Conservation (phyloP, 1,140 invertebrate species). For the Drosophila navojoa region DNA sequence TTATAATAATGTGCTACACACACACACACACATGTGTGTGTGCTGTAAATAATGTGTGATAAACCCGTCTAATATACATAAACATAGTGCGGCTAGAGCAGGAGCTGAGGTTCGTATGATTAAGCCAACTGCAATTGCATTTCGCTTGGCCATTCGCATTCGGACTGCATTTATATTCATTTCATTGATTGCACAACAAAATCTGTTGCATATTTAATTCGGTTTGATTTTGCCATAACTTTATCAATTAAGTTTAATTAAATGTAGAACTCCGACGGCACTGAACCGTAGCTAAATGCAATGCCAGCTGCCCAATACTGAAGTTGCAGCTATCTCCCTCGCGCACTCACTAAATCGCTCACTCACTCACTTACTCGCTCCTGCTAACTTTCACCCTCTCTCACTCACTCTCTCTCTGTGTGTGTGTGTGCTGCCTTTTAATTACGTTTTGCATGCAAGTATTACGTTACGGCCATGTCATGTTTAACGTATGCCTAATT, state of each 20-base stretch:
- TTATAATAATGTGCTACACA: conserved; percentile 52
- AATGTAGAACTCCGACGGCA: conserved; percentile 59
- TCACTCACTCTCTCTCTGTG: too few relatives aligned
- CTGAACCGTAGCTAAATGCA: conserved; percentile 13
- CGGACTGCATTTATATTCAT: conserved; percentile 32
- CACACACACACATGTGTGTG: not conserved
- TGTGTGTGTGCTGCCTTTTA: conserved; percentile 48
- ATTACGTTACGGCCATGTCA: conserved; percentile 24
- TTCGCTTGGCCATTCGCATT: not conserved
- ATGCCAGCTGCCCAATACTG: conserved; percentile 4
- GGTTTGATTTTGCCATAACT: conserved; percentile 75
- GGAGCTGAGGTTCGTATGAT: conserved; percentile 48
- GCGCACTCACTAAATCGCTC: too few relatives aligned
- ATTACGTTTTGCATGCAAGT: conserved; percentile 61
- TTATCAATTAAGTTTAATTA: conserved; percentile 80
- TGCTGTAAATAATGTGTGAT: conserved; percentile 28
- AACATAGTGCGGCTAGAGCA: conserved; percentile 26
- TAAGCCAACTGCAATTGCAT: conserved; percentile 54
- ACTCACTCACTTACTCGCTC: too few relatives aligned
- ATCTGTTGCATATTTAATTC: conserved; percentile 79
- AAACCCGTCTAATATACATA: conserved; percentile 43
- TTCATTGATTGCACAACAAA: conserved; percentile 59
- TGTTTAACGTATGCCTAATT: conserved; percentile 42
- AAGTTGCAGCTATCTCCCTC: not conserved
- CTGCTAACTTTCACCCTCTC: too few relatives aligned